Evolutionary conservation across 23 tunicate genomes (phyloP).

Genomic region (Botrylloides violaceus): DNA sequence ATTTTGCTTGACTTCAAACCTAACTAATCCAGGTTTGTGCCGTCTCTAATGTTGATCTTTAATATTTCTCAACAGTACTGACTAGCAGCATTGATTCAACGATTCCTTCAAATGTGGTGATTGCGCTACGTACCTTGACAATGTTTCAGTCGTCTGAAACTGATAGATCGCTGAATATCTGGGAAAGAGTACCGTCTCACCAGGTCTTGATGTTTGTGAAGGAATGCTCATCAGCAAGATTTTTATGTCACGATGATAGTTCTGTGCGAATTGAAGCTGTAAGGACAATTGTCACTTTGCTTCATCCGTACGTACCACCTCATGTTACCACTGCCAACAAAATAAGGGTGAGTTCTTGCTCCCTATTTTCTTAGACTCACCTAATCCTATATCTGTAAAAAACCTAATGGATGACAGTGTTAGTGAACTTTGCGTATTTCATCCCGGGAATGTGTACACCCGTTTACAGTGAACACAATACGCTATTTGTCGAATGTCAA

Average conservation of each 20-base stretch:
- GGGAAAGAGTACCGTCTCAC: slow-evolving; percentile 45
- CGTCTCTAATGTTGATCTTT: no score
- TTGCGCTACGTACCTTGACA: slow-evolving; percentile 76
- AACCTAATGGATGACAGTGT: no score
- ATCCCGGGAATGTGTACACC: no score
- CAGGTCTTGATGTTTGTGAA: slow-evolving; percentile 55
- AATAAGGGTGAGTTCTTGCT: slow-evolving; percentile 31
- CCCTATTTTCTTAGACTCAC: no score
- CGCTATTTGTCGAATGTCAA: no score
- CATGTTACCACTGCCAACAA: slow-evolving; percentile 59
- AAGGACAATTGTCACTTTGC: slow-evolving; percentile 37
- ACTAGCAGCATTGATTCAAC: slow-evolving; percentile 16
- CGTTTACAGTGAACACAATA: no score
- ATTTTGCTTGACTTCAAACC: no score
- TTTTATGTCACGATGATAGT: slow-evolving; percentile 54
- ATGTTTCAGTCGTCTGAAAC: slow-evolving; percentile 41
- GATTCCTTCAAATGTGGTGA: slow-evolving; percentile 35
- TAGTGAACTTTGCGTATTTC: no score
- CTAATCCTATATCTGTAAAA: no score
- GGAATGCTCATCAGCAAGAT: slow-evolving; percentile 67
- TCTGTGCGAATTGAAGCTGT: slow-evolving; percentile 67
- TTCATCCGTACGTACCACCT: slow-evolving; percentile 62
- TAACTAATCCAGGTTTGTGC: no score
- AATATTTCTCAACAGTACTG: background rate
- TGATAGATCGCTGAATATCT: slow-evolving; percentile 17